Base-by-base conservation (phyloP, 2,113 vertebrate genomes). In the Pyxicephalus adspersus region DNA sequence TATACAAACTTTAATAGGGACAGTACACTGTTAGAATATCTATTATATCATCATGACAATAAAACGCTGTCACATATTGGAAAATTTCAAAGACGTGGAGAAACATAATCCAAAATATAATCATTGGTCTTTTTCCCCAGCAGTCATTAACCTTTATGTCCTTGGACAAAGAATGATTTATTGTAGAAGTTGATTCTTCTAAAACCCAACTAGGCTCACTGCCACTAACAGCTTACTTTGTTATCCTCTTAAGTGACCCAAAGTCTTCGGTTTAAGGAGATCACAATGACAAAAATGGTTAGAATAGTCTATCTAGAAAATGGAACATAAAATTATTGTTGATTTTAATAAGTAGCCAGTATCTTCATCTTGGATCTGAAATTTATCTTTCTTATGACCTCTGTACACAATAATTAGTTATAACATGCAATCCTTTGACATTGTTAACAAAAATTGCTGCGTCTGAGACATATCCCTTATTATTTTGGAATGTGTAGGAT, bases 111-210 rank as follows among this genome's bases (percentile, higher is more conserved):
- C 18, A 17, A 25, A 61, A 61, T 15, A 26, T 74, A 58, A 31
- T 34, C 29, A 54, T 29, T 18, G 15, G 68, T n/a, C 54, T 9
- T 50, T 51, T 38, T n/a, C 17, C 20, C 5, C 50, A 72, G 68
- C 6, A 31, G 23, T 52, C 50, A 26, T 72, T 51, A 71, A 28
- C 22, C 9, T 25, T 52, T 71, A 7, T 54, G 50, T 19, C 68
- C 50, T 72, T 72, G 51, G 68, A 19, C 20, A 72, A 26, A 55
- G 20, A 54, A 20, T 55, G 50, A 72, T 55, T 72, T 72, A 72
- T 55, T 25, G 26, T 51, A n/a, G 7, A 31, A 26, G 23, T 45
- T 28, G 28, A 8, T 55, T 29, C 45, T 70, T 2, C 1, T n/a
- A 72, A 29, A 51, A 55, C 51, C 68, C 51, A 55, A 31, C 68